These are phyloP conservation scores for Tragelaphus imberbis DNA, from an alignment of 2,113 vertebrate genomes.

Conservation along the genomic window DNA sequence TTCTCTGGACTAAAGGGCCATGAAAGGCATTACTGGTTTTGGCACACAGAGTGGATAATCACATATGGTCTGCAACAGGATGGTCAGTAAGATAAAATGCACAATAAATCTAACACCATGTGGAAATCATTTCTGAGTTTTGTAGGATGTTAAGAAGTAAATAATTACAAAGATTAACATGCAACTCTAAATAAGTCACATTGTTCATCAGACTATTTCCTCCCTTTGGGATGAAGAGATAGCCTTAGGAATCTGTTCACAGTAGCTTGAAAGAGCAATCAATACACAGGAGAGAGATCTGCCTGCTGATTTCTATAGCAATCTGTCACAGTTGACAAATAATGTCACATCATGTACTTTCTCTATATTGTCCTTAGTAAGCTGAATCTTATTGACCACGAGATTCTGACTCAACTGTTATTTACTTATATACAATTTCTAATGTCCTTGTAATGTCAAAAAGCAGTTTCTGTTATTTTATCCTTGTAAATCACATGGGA, in stretches of 20 bases:
- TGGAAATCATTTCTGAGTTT: conserved; percentile 70
- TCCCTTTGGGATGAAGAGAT: conserved; percentile 63
- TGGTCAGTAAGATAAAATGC: conserved; percentile 57
- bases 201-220: conserved; percentile 66
- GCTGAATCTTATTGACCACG: conserved; percentile 23
- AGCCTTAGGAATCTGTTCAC: conserved; percentile 67
- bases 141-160: conserved; percentile 71
- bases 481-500: conserved; percentile 50
- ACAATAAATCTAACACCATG: conserved; percentile 52
- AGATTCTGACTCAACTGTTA: conserved; percentile 43
- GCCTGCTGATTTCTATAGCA: conserved; percentile 62
- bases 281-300: conserved; percentile 48
- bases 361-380: conserved; percentile 35
- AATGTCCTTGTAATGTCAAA: conserved; percentile 52
- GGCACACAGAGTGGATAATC: conserved; percentile 79
- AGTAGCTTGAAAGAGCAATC: conserved; percentile 66
- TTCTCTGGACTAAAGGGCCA: conserved; percentile 70
- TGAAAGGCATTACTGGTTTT: conserved; percentile 77
- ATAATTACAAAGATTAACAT: conserved; percentile 72
- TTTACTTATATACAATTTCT: conserved; percentile 32
- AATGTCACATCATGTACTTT: conserved; percentile 57
- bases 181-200: conserved; percentile 75
- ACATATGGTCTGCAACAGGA: conserved; percentile 47
- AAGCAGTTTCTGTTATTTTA: background rate
- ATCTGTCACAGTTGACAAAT: conserved; percentile 60